phyloP scores from a whole-genome alignment of 2,888 invertebrate species.

The Ptilodon capucinus region DNA sequence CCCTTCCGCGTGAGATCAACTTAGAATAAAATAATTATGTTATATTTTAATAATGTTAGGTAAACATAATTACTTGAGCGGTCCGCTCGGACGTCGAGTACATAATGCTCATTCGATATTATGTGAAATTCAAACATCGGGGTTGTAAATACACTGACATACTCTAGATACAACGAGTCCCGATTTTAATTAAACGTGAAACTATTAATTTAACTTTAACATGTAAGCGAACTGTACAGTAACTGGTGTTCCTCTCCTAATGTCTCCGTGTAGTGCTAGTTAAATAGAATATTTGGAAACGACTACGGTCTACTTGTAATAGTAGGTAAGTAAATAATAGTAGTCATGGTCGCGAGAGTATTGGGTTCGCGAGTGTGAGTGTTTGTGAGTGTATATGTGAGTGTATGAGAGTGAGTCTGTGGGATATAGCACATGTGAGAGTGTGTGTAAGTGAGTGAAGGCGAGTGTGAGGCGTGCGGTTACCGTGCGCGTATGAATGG shows the following conservation, averaged over 20 bases:
- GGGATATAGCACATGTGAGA: constrained; percentile 20
- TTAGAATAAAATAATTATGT: constrained; percentile 60
- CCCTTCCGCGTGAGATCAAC: constrained; percentile 70
- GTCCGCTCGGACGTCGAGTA: constrained; percentile 70
- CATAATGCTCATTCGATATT: constrained; percentile 71
- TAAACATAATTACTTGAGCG: constrained; percentile 51
- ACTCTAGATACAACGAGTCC: constrained; percentile 57
- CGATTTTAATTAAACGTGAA: constrained; percentile 66
- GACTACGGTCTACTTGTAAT: constrained; percentile 63
- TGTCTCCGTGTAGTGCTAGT: constrained; percentile 76
- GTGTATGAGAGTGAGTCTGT: constrained; percentile 26
- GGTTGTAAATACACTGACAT: constrained; percentile 71
- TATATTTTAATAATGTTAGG: constrained; percentile 77
- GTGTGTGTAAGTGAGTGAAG: constrained; percentile 21
- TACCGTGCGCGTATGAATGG: constrained; percentile 61
- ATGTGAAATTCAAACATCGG: constrained; percentile 56
- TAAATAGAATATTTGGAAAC: constrained; percentile 61
- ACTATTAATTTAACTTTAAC: constrained; percentile 62
- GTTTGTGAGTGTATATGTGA: constrained; percentile 23
- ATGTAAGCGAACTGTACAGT: constrained; percentile 74
- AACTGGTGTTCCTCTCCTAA: constrained; percentile 80
- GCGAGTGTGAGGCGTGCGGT: constrained; percentile 17
- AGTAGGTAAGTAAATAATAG: constrained; percentile 63
- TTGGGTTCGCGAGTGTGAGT: constrained; percentile 47
- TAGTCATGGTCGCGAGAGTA: constrained; percentile 53